Evolutionary conservation across 2,888 invertebrate species (phyloP).

Genomic region (Eupithecia dodoneata): DNA sequence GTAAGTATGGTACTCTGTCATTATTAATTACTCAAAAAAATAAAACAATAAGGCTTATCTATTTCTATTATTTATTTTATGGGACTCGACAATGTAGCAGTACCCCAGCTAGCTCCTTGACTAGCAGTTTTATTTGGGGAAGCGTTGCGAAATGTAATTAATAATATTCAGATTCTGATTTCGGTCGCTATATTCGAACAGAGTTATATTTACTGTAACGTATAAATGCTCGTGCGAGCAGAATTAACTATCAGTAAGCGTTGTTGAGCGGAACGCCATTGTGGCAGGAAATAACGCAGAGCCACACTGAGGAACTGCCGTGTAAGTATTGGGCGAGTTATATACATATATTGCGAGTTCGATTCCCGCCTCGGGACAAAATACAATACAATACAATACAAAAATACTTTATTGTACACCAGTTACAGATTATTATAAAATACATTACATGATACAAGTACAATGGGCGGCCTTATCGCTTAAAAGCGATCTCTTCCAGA

Average conservation of each 20-base stretch:
- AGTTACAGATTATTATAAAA: too few relatives aligned
- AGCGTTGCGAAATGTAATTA: constrained; percentile 50
- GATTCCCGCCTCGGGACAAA: too few relatives aligned
- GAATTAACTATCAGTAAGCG: constrained; percentile 53
- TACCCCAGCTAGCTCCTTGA: not conserved
- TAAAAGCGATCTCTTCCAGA: too few relatives aligned
- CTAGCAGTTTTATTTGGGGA: not conserved
- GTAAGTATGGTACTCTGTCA: too few relatives aligned
- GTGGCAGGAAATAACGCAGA: constrained; percentile 18
- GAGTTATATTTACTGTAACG: constrained; percentile 44
- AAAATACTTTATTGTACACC: too few relatives aligned
- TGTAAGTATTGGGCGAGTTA: too few relatives aligned
- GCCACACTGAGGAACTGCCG: not conserved
- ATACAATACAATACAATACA: too few relatives aligned
- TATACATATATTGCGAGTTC: too few relatives aligned
- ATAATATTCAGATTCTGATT: constrained; percentile 53
- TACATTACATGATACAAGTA: too few relatives aligned
- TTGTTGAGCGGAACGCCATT: constrained; percentile 48
- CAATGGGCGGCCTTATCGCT: too few relatives aligned
- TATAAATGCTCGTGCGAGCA: constrained; percentile 44
- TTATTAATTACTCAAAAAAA: too few relatives aligned
- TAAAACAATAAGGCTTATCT: too few relatives aligned
- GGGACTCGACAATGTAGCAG: not conserved
- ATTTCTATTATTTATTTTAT: not conserved
- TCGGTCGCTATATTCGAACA: constrained; percentile 37